Evolutionary conservation across 2,113 vertebrate genomes (phyloP), one percentile per base, ranked within the genome.

Genomic region (Channa argus): DNA sequence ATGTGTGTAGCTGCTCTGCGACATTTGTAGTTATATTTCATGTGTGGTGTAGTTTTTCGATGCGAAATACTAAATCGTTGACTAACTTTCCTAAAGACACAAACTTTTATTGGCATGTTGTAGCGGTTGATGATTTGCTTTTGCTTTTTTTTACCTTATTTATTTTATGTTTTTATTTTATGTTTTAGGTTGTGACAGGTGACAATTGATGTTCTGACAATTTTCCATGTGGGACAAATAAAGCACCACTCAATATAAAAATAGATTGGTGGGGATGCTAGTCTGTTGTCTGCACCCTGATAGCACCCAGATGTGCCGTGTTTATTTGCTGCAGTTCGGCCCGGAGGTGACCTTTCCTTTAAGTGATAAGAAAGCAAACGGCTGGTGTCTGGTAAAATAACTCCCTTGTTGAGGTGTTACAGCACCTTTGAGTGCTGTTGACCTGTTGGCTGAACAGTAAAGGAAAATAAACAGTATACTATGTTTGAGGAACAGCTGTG

Each of bases 281-380:
- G 61, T 47, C 63, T 55, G 14, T 60, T 51, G 62, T 63, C 71
- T 52, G 45, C 24, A 68, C 55, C 84, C 69, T 53, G 12, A 45
- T 68, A 71, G 46, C 58, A 47, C 33, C 68, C 88, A 88, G 81
- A 89, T 83, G 77, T 80, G 77, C 56, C 70, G 74, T 70, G 71
- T 84, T 82, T 84, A 74, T 82, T 67, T 73, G 69, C 59, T 71
- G 71, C 44, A 50, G 37, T 75, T 44, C 51, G 76, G 58, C 59
- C 82, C 72, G 0, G 55, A 62, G 54, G 71, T 89, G 68, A 84
- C 82, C 60, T 77, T 51, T 79, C 47, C 58, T 83, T 74, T 71
- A 71, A 86, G 70, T 74, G 60, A 58, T 50, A 56, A 71, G 50
- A 71, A 78, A 83, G 80, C 39, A 89, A 89, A 86, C 50, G 49